Evolutionary conservation across 1,140 invertebrate genomes (phyloP), one percentile per base, ranked within the genome.

Genomic region (Drosophila hydei): DNA sequence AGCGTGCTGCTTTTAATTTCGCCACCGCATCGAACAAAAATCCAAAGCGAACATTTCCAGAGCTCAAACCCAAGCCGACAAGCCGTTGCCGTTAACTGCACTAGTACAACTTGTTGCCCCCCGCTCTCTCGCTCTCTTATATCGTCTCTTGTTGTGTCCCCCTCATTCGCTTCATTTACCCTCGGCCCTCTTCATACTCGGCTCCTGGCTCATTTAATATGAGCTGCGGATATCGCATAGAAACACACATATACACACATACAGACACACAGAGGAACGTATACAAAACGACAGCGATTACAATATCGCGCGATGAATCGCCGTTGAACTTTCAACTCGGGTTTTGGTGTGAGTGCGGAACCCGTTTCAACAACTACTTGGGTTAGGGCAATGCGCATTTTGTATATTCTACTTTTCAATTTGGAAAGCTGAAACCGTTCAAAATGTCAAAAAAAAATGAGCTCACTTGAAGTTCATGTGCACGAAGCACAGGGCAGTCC

Each of bases 381-480:
- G 42, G 11, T 6, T 33, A n/a, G 25, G 33, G 21, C 8, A 12
- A 33, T 18, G 19, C 19, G 45, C 42, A 18, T 59, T 25, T 54
- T 72, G 56, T 47, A 80, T 78, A 80, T 78, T 83, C 79, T 83
- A 83, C 79, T 83, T 78, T 83, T 83, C 79, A 80, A 72, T 85
- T 87, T 87, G 36, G 81, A 87, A 87, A 87, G 81, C 81, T 75
- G 77, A 74, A 81, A 81, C 71, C 81, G 78, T 76, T 87, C 60
- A 61, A 87, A 87, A 88, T 87, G 83, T 87, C 83, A 87, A 88
- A 71, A 71, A 72, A 77, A 73, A 87, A 76, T 71, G 83, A 75
- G 83, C 83, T 79, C 83, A 87, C 83, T 88, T 78, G 83, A 83
- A 87, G 77, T 79, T 84, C 79, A 83, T 77, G 79, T 72, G 71